These are phyloP conservation scores for Tuta absoluta DNA, from an alignment of 2,888 invertebrate genomes.

Conservation along the genomic window DNA sequence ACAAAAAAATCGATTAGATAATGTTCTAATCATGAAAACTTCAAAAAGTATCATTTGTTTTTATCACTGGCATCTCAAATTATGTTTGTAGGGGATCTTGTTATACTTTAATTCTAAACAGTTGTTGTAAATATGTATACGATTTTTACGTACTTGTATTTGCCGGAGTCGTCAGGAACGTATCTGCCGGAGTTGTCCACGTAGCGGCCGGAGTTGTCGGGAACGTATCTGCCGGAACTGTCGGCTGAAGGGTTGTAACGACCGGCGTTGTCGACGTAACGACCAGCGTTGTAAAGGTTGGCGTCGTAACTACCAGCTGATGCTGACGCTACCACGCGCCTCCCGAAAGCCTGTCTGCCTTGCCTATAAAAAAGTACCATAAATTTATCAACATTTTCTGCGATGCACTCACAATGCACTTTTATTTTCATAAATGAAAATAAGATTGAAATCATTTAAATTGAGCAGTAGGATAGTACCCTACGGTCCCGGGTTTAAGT, in stretches of 20 bases:
- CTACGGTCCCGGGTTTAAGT: no score
- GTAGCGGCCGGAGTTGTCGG: slow-evolving; percentile 60
- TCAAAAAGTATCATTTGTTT: no score
- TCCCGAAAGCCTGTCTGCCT: background rate
- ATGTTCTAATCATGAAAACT: background rate
- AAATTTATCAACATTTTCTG: background rate
- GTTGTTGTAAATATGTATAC: no score
- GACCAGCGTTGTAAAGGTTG: slow-evolving; percentile 41
- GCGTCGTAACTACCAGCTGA: slow-evolving; percentile 42
- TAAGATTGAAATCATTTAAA: no score
- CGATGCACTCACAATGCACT: background rate
- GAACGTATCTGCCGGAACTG: slow-evolving; percentile 52
- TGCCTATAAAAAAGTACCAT: background rate
- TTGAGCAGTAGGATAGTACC: no score
- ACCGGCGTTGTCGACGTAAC: slow-evolving; percentile 41
- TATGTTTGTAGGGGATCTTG: no score
- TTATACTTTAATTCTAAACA: no score
- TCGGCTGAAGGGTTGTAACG: slow-evolving; percentile 45
- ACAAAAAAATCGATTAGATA: background rate
- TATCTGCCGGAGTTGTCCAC: slow-evolving; percentile 53
- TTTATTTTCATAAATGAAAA: background rate
- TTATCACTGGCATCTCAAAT: no score
- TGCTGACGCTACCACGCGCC: slow-evolving; percentile 38
- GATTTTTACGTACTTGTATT: slow-evolving; percentile 57
- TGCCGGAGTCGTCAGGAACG: slow-evolving; percentile 51